Conservation (phyloP, 1,140 invertebrate species). For the Euura lappo region DNA sequence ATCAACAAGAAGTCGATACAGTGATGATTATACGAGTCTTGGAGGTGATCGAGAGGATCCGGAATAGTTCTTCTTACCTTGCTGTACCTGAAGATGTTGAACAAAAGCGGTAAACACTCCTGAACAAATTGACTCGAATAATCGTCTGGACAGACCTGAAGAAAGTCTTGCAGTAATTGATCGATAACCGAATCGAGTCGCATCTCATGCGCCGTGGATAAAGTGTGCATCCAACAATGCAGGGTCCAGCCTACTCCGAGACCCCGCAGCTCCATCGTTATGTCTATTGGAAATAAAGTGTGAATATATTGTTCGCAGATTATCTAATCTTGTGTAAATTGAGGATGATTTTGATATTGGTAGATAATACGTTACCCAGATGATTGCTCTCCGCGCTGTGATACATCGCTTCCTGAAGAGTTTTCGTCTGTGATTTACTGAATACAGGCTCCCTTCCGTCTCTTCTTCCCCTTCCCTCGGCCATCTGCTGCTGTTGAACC, state of each 20-base stretch:
- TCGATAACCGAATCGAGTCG: conserved; percentile 86
- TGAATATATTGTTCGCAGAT: not conserved
- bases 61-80: conserved; percentile 67
- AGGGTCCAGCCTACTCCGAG: conserved; percentile 87
- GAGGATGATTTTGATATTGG: not conserved
- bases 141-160: conserved; percentile 84
- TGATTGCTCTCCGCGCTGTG: conserved; percentile 90
- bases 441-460: conserved; percentile 66
- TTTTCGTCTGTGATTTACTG: conserved; percentile 83
- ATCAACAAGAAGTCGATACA: not conserved
- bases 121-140: conserved; percentile 89
- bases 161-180: conserved; percentile 87
- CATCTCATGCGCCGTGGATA: conserved; percentile 83
- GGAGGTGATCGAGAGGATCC: too few relatives aligned
- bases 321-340: conserved; percentile 2
- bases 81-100: conserved; percentile 88
- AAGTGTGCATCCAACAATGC: conserved; percentile 90
- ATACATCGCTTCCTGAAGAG: conserved; percentile 91
- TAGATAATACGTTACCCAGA: conserved; percentile 66
- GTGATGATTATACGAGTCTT: too few relatives aligned
- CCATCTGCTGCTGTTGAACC: conserved; percentile 45
- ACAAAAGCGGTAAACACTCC: conserved; percentile 86
- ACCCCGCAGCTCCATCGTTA: conserved; percentile 82
- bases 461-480: conserved; percentile 53
- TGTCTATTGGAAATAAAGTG: conserved; percentile 64